phyloP scores from a whole-genome alignment of 2,113 vertebrate species.

The Oncorhynchus gorbuscha region DNA sequence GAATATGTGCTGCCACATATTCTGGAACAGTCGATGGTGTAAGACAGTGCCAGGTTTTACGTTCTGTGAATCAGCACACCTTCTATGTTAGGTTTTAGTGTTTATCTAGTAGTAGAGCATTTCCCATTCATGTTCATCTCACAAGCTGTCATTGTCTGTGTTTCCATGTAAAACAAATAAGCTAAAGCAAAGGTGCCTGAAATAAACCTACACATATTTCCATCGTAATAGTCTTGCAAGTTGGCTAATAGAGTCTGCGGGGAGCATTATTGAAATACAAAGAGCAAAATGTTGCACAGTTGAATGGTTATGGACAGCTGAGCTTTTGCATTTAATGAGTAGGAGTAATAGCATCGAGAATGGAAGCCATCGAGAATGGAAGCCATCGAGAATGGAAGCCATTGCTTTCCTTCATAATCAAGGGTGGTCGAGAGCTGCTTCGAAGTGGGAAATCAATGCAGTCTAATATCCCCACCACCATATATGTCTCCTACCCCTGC shows the following conservation, averaged over 20 bases:
- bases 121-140: neutral
- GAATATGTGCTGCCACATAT: constrained; percentile 2
- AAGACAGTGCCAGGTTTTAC: neutral
- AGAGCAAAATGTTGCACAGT: neutral
- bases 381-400: constrained; percentile 5
- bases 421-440: constrained; percentile 25
- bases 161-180: neutral
- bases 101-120: neutral
- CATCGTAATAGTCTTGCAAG: too few relatives aligned
- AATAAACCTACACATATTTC: neutral
- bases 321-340: neutral
- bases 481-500: constrained; percentile 9
- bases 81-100: neutral
- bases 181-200: neutral
- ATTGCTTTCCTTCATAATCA: constrained; percentile 30
- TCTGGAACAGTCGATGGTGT: neutral
- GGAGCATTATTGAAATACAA: neutral
- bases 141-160: neutral
- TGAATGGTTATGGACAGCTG: neutral
- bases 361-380: constrained; percentile 3
- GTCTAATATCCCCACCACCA: constrained; percentile 34
- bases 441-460: constrained; percentile 28
- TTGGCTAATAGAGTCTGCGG: too few relatives aligned
- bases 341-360: constrained; percentile 2
- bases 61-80: neutral